Conservation (phyloP, 2,888 invertebrate genomes). For the Drosophila meridiana region DNA sequence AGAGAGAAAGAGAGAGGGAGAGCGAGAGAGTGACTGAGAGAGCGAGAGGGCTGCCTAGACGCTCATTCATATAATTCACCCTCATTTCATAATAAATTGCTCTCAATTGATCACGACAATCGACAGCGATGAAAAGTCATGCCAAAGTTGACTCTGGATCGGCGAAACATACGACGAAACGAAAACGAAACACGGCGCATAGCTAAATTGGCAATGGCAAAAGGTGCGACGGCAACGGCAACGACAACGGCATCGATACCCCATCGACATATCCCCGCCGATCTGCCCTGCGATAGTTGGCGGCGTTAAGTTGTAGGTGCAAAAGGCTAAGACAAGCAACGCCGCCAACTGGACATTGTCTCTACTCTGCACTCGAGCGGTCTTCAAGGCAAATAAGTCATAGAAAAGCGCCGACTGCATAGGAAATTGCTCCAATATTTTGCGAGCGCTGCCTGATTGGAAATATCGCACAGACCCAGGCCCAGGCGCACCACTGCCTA, state of each 20-base stretch:
- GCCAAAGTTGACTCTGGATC: conserved; percentile 73
- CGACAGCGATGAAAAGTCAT: conserved; percentile 81
- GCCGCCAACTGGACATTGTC: conserved; percentile 51
- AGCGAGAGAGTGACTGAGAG: conserved; percentile 25
- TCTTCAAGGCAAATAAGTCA: conserved; percentile 70
- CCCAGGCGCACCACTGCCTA: conserved; percentile 3
- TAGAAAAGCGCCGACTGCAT: conserved; percentile 55
- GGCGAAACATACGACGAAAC: conserved; percentile 67
- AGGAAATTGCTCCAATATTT: conserved; percentile 78
- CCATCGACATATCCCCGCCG: conserved; percentile 25
- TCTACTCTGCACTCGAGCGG: conserved; percentile 6
- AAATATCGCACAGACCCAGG: conserved; percentile 52
- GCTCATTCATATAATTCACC: conserved; percentile 85
- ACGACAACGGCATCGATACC: conserved; percentile 22
- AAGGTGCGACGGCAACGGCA: conserved; percentile 47
- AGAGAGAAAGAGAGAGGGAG: conserved; percentile 21
- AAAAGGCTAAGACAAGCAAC: conserved; percentile 48
- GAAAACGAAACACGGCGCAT: conserved; percentile 60
- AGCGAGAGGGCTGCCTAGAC: conserved; percentile 46
- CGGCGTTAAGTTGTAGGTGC: conserved; percentile 79
- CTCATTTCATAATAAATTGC: conserved; percentile 86
- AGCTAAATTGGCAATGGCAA: conserved; percentile 71
- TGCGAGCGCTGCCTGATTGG: conserved; percentile 67
- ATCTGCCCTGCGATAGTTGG: conserved; percentile 52
- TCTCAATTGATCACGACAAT: conserved; percentile 86